Evolutionary conservation across 1,140 invertebrate species (phyloP).

Genomic region (Monochamus saltuarius): DNA sequence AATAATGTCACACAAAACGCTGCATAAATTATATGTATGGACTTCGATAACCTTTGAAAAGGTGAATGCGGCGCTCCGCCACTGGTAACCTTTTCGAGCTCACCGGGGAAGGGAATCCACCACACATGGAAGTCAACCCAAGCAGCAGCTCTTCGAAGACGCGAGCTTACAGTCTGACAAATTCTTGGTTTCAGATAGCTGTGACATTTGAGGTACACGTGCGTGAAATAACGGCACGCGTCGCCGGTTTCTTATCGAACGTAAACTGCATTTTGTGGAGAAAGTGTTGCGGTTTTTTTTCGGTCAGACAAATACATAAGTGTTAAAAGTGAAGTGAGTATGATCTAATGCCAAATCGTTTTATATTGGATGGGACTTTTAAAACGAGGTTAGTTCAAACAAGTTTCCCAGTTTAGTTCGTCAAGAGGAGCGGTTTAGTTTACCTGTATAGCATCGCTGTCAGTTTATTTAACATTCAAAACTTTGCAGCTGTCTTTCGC

Average conservation of each 20-base stretch:
- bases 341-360: not conserved
- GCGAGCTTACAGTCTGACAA: not conserved
- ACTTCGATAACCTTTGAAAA: too few relatives aligned
- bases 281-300: not conserved
- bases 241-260: not conserved
- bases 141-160: not conserved
- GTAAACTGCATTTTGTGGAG: not conserved
- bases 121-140: conserved; percentile 8
- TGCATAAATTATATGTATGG: too few relatives aligned
- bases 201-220: conserved; percentile 16
- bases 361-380: not conserved
- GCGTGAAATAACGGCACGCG: conserved; percentile 2
- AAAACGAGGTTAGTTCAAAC: not conserved
- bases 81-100: conserved; percentile 8
- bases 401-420: too few relatives aligned
- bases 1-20: too few relatives aligned
- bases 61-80: not conserved
- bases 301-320: not conserved
- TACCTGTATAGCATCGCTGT: too few relatives aligned
- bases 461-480: too few relatives aligned
- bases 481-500: too few relatives aligned
- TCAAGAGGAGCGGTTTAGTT: too few relatives aligned
- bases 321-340: not conserved
- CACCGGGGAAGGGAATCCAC: conserved; percentile 2
- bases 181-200: not conserved